Evolutionary conservation across 92 coral and sea anemone species (phyloP).

Genomic region (Diadumene lineata): DNA sequence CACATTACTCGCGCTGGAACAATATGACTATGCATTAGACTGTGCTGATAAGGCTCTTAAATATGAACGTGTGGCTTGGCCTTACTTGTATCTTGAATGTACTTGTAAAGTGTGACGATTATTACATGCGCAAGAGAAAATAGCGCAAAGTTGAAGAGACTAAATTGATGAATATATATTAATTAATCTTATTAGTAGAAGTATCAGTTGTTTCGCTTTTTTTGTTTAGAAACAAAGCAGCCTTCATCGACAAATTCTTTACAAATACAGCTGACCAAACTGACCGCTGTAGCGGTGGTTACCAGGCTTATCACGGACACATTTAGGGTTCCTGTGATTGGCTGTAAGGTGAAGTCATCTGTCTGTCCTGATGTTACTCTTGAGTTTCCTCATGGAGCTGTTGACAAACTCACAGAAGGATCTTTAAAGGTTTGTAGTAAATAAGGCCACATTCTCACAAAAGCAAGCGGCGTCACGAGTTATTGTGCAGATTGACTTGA

Average conservation of each 20-base stretch:
- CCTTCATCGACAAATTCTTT: slow-evolving; percentile 7
- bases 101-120: background rate
- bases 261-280: slow-evolving; percentile 20
- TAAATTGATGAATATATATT: no score
- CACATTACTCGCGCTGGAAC: slow-evolving; percentile 19
- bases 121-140: background rate
- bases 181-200: no score
- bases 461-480: no score
- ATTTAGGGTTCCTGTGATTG: slow-evolving; percentile 19
- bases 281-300: slow-evolving; percentile 19
- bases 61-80: no score
- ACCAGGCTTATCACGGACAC: slow-evolving; percentile 24
- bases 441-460: no score
- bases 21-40: slow-evolving; percentile 45
- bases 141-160: no score
- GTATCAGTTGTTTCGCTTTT: no score
- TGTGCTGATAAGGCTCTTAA: slow-evolving; percentile 46
- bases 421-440: slow-evolving; percentile 17
- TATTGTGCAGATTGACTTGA: no score
- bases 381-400: slow-evolving; percentile 34
- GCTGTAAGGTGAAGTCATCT: slow-evolving; percentile 19
- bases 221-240: background rate
- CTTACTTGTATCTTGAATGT: background rate
- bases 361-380: slow-evolving; percentile 26
- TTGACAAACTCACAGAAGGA: slow-evolving; percentile 14